phyloP scores from a whole-genome alignment of 2,888 invertebrate genomes.

The Malacosoma neustria region DNA sequence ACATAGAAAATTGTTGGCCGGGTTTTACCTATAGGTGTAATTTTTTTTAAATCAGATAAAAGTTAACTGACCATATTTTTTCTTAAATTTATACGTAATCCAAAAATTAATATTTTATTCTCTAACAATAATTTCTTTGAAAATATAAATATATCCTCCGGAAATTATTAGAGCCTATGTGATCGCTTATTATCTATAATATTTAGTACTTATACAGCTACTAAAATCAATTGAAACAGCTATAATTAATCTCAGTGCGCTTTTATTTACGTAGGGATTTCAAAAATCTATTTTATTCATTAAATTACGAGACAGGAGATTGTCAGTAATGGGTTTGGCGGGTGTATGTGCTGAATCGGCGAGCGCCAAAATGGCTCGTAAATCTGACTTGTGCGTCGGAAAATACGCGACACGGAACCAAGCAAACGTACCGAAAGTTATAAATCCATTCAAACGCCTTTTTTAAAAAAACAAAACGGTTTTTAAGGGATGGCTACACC shows the following conservation, averaged over 20 bases:
- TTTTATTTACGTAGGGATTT: neutral
- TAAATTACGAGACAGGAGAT: slow-evolving; percentile 58
- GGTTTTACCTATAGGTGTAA: too few relatives aligned
- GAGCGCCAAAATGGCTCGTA: slow-evolving; percentile 57
- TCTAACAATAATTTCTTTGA: too few relatives aligned
- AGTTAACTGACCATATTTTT: too few relatives aligned
- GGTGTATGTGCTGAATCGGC: slow-evolving; percentile 63
- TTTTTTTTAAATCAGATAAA: too few relatives aligned
- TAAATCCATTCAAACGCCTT: neutral
- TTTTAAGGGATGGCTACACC: neutral
- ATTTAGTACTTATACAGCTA: too few relatives aligned
- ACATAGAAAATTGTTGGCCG: too few relatives aligned
- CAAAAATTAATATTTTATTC: too few relatives aligned
- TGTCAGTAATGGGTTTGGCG: slow-evolving; percentile 57
- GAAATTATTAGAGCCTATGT: too few relatives aligned
- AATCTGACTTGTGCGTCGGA: slow-evolving; percentile 55
- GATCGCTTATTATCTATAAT: too few relatives aligned
- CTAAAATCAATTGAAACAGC: too few relatives aligned
- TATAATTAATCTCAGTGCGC: neutral
- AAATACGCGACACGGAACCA: slow-evolving; percentile 49
- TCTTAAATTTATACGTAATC: too few relatives aligned
- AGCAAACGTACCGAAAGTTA: slow-evolving; percentile 7
- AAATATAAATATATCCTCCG: too few relatives aligned
- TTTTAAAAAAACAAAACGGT: neutral
- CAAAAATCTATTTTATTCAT: slow-evolving; percentile 19